Base-by-base conservation (phyloP, 2,888 invertebrate species). In the Nemurella pictetii region DNA sequence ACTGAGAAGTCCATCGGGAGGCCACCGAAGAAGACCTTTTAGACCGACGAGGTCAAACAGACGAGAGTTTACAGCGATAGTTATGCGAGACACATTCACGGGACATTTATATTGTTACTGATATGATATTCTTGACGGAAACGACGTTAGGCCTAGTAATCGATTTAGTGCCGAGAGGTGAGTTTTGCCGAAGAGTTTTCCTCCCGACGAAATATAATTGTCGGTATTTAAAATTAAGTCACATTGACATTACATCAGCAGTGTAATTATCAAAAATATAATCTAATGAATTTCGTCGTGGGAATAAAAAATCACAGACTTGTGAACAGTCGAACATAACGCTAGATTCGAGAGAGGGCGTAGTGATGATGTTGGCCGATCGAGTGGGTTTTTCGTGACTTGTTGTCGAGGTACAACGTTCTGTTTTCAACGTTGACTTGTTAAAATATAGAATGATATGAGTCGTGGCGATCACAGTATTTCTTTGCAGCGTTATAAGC, bases 401-500 rank as follows among this genome's bases (percentile, higher is more conserved):
- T 55, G 9, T 55, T 55, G 55, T 55, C 55, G 55, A 55, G 20
- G 55, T 55, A 55, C 9, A 12, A 55, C 20, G 20, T 20, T 55
- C 20, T 55, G 20, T 55, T 20, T 20, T 7, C 3, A 7, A 55
- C 55, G 55, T 55, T 55, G 55, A 55, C 9, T 3, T 32, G 32
- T 32, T 32, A 32, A 9, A 32, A 32, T 9, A 32, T 20, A 55
- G 55, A 55, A 55, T 55, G 55, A 55, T 55, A 55, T 55, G 55
- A 55, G 55, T 55, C 55, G 55, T 55, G 55, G 55, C 9, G 55
- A 55, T 55, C 55, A 55, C 55, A 55, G 55, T 55, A 20, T 55
- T 55, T 55, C 15, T 55, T 26, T 25, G 78, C 28, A n/a, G 78
- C 55, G 85, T 87, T 87, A 88, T 85, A 89, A 91, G 88, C 90